phyloP scores from a whole-genome alignment of 2,888 invertebrate genomes.

The Crossocerus cetratus region DNA sequence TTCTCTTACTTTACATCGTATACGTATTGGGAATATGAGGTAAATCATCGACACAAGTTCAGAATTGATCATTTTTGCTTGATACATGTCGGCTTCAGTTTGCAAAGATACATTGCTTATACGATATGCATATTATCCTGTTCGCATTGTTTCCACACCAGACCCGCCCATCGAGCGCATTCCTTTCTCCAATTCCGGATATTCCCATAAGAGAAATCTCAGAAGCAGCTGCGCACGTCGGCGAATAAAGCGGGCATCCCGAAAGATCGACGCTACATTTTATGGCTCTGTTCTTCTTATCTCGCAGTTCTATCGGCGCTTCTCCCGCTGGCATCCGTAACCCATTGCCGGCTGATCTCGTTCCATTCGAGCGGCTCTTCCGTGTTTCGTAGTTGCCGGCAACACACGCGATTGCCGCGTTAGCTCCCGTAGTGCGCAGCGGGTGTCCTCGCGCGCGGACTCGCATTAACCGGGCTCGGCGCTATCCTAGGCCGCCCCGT shows the following conservation, averaged over 20 bases:
- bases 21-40: no score
- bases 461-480: constrained; percentile 69
- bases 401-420: constrained; percentile 75
- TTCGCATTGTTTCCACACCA: no score
- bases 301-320: constrained; percentile 11
- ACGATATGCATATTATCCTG: no score
- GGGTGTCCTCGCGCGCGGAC: constrained; percentile 71
- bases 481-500: constrained; percentile 18
- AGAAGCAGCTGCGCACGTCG: not conserved
- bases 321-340: constrained; percentile 9
- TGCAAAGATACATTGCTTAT: no score
- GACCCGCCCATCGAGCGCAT: no score
- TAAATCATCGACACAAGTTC: no score
- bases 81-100: no score
- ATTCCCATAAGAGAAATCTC: not conserved
- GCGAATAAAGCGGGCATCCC: constrained; percentile 30
- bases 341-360: constrained; percentile 25
- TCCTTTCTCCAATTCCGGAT: no score
- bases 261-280: constrained; percentile 25
- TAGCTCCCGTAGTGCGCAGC: constrained; percentile 73
- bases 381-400: constrained; percentile 49
- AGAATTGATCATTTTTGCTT: no score
- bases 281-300: constrained; percentile 1
- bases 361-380: constrained; percentile 35
- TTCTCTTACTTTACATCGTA: no score